Base-by-base conservation (phyloP, 1,140 invertebrate genomes). In the Drosophila setifemur region DNA sequence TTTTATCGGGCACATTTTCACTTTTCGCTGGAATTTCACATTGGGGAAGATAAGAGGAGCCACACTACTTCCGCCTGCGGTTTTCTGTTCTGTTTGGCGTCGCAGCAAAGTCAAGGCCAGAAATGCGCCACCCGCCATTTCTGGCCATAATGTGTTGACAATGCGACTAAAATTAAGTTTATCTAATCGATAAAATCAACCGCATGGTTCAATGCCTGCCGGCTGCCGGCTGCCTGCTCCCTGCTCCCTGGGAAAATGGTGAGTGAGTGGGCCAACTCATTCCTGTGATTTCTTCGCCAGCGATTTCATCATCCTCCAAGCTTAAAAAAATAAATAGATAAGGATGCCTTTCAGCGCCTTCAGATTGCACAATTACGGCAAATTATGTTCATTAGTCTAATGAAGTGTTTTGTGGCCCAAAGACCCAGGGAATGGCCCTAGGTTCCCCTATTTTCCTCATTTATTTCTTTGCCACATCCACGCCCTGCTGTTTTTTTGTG, bases 311-410 rank as follows among this genome's bases (percentile, higher is more conserved):
- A 54, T 42, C 7, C 37, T 9, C 14, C n/a, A n/a, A 16, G 19
- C 60, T 49, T 11, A 43, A 54, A 54, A 52, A 61, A 61, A 19
- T 21, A 42, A 42, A 52, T 29, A 25, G 35, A 33, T 55, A 42
- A 57, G 42, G 21, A 58, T 58, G 53, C 26, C 25, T 29, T 45
- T 50, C 26, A 33, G n/a, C 21, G 11, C 3, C 25, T 28, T 29
- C 66, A 69, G 67, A 67, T 81, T 48, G 58, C 70, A 71, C 73
- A 78, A 73, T 83, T 74, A 79, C 40, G 47, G 39, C 19, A 79
- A 79, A 79, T 85, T 85, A 79, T 79, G 70, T 74, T 83, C 79
- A 85, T 83, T 85, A 83, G 70, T 83, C 48, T 83, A 83, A 83
- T 85, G 64, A 83, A 79, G 81, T 85, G 74, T 86, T 85, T 67